Evolutionary conservation across 2,113 vertebrate genomes (phyloP), one percentile per base, ranked within the genome.

Genomic region (Ellobius talpinus): DNA sequence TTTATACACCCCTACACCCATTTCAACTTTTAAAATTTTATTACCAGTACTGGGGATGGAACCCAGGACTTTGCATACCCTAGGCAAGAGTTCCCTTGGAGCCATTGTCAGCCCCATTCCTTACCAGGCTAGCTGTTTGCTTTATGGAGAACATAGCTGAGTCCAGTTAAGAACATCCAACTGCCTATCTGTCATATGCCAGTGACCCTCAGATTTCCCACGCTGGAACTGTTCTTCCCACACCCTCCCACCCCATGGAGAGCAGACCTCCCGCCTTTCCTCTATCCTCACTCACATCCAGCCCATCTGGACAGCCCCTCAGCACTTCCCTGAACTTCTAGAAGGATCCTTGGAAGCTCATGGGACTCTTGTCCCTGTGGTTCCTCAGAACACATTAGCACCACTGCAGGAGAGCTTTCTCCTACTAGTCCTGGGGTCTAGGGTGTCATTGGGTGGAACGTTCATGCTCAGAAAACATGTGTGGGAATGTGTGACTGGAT

Each of bases 381-480:
- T 45, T 72, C 10, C 0, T 33, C 42, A 47, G 61, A 68, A 6
- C 0, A 2, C 0, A 70, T 29, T 13, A 29, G 79, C n/a, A 63
- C n/a, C 84, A 17, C 17, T 17, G 11, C 29, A 58, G 29, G n/a
- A 47, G 79, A 61, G 33, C 7, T 36, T 11, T 63, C 3, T 47
- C 7, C 33, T 0, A n/a, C 36, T 66, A 26, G n/a, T 4, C 42
- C 58, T 0, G 0, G 19, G 61, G 36, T 58, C 92, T 9, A 33
- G 50, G 23, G n/a, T 58, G 50, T 50, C 42, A 26, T 1, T 12
- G 39, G 39, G 23, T 87, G 61, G 50, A 19, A 14, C 29, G 16
- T 17, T n/a, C 9, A 10, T 0, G 0, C 52, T 65, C 87, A 31
- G 42, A 7, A 36, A 73, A 19, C 2, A n/a, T 16, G 2, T 36